phyloP scores from a whole-genome alignment of 2,888 invertebrate genomes.

The Drosophila antonietae region DNA sequence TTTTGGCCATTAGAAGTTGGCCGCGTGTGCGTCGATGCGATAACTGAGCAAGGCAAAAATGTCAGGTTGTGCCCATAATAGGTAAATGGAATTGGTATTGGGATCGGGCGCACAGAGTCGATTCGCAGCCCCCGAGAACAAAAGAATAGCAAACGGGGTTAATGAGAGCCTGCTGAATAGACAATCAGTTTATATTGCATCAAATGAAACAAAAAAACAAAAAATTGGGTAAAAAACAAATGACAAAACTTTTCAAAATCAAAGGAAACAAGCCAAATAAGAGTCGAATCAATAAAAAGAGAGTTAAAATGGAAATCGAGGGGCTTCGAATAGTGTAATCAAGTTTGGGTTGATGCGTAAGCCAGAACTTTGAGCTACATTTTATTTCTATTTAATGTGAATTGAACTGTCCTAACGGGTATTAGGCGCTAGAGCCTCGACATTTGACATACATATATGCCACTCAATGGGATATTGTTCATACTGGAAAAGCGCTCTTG shows the following conservation, averaged over 20 bases:
- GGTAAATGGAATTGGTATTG: constrained; percentile 44
- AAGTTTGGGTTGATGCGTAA: neutral
- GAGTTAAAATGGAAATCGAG: constrained; percentile 3
- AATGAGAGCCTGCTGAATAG: constrained; percentile 53
- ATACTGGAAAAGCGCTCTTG: neutral
- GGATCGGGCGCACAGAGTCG: constrained; percentile 7
- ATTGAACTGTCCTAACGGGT: neutral
- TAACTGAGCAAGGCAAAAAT: constrained; percentile 54
- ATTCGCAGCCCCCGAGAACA: constrained; percentile 23
- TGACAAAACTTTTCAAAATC: constrained; percentile 9
- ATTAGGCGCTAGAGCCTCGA: neutral
- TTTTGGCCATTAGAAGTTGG: constrained; percentile 33
- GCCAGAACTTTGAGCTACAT: constrained; percentile 2
- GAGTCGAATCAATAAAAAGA: constrained; percentile 5
- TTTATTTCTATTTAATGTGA: constrained; percentile 4
- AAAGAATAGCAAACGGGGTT: constrained; percentile 43
- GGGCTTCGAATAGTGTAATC: constrained; percentile 1
- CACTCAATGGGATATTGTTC: neutral
- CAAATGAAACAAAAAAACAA: constrained; percentile 4
- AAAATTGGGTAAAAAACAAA: neutral
- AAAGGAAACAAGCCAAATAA: constrained; percentile 3
- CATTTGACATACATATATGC: neutral
- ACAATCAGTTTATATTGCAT: constrained; percentile 45
- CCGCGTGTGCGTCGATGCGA: constrained; percentile 60
- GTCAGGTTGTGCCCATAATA: constrained; percentile 44